Evolutionary conservation across 2,113 vertebrate genomes (phyloP), one percentile per base, ranked within the genome.

Genomic region (Shinisaurus crocodilurus): DNA sequence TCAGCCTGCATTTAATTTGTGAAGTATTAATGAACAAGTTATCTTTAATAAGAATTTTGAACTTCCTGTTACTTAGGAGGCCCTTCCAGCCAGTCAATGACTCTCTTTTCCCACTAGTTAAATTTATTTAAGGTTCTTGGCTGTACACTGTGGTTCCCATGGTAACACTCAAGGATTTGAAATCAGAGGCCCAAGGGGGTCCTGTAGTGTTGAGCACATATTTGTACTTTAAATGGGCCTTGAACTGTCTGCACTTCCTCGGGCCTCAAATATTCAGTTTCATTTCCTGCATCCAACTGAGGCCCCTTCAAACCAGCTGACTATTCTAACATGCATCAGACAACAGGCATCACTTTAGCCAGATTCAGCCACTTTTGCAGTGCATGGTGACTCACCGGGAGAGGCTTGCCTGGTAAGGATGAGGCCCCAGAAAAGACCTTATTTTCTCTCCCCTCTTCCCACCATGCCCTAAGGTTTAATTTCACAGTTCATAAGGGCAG

Each of bases 1-100:
- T 75, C 6, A 43, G 76, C 75, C 54, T 80, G 75, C 0, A 0
- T 88, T 90, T 90, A 27, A 3, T 67, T 92, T 90, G 3, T n/a
- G 63, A 5, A 87, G 88, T 65, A 86, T 88, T 95, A 91, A 72
- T 23, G 34, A 91, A 77, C 74, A 70, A 77, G 69, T 88, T 93
- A 5, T 75, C 91, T 90, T 12, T 88, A 94, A 92, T 7, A 92
- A 91, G 45, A 91, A 92, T 23, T 2, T 27, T 67, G 37, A 92
- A 57, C 18, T 3, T 83, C 90, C 88, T 90, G 86, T 93, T 90
- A 92, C 82, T 87, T 87, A 45, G 75, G 13, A 86, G 93, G 77
- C 32, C 88, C 27, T 75, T 88, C 4, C 63, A 69, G 10, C 1
- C 90, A 57, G 85, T 87, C 82, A 48, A 74, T 5, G 25, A 48